Evolutionary conservation across 2,888 invertebrate species (phyloP).

Genomic region (Oxycera nigricornis): DNA sequence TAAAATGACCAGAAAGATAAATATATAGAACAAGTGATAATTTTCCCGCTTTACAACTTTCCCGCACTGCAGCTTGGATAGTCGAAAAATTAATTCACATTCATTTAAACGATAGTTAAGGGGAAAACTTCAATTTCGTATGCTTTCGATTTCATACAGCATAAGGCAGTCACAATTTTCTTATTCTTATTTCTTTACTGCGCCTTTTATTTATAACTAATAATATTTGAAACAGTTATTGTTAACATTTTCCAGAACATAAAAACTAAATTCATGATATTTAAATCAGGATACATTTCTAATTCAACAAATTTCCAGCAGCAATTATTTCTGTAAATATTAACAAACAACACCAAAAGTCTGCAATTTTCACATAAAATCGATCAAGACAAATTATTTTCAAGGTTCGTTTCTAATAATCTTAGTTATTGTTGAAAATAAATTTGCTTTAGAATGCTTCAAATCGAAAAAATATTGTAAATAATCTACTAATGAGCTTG

Average conservation of each 20-base stretch:
- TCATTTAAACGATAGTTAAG: conserved; percentile 27
- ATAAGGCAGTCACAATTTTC: background rate
- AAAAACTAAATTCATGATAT: too few species aligned
- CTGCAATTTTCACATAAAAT: background rate
- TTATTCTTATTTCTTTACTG: conserved; percentile 12
- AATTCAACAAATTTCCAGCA: background rate
- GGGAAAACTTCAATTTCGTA: conserved; percentile 6
- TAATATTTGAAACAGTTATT: too few species aligned
- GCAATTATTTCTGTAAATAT: background rate
- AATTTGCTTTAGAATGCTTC: background rate
- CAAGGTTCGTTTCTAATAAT: background rate
- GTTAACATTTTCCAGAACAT: too few species aligned
- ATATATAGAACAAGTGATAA: conserved; percentile 41
- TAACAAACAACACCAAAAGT: background rate
- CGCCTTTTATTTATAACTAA: background rate
- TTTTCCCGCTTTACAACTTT: conserved; percentile 10
- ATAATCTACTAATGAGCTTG: conserved; percentile 13
- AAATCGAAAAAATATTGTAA: background rate
- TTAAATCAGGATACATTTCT: too few species aligned
- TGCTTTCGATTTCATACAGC: background rate
- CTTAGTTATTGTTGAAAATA: background rate
- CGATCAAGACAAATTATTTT: background rate
- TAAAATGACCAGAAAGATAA: conserved; percentile 16
- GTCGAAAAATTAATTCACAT: background rate
- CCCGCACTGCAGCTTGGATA: background rate